phyloP scores from a whole-genome alignment of 1,140 invertebrate species.

The Oscheius sp. region DNA sequence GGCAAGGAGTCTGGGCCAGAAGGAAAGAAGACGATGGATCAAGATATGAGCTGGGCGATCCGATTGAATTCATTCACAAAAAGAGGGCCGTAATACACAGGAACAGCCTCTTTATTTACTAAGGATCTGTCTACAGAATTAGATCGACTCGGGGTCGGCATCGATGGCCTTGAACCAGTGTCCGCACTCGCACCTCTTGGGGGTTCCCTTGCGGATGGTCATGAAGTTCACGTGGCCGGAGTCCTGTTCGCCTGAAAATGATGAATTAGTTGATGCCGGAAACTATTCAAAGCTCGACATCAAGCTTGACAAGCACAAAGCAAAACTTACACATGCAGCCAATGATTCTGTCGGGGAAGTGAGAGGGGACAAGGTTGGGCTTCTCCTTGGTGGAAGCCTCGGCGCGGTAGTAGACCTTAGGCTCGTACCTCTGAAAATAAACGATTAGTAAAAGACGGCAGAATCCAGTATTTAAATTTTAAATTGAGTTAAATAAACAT shows the following conservation, averaged over 20 bases:
- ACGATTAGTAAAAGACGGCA: too few species aligned
- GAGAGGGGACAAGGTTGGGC: conserved; percentile 84
- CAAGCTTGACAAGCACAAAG: too few species aligned
- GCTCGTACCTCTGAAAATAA: conserved; percentile 57
- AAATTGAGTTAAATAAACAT: background rate
- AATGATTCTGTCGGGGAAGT: conserved; percentile 80
- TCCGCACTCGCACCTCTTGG: conserved; percentile 77
- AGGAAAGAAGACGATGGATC: too few species aligned
- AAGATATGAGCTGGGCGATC: too few species aligned
- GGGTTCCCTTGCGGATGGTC: conserved; percentile 82
- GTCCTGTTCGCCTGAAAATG: conserved; percentile 77
- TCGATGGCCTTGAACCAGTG: conserved; percentile 90
- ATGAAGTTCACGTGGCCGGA: conserved; percentile 83
- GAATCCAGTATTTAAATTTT: conserved; percentile 9
- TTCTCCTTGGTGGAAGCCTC: conserved; percentile 77
- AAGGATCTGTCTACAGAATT: conserved; percentile 59
- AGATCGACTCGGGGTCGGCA: conserved; percentile 65
- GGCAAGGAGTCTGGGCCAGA: too few species aligned
- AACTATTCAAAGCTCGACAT: too few species aligned
- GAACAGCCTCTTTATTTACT: background rate
- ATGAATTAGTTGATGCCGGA: too few species aligned
- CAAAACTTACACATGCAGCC: conserved; percentile 79
- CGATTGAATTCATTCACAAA: too few species aligned
- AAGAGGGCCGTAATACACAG: background rate
- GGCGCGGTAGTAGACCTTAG: conserved; percentile 62